phyloP scores from a whole-genome alignment of 2,888 invertebrate species.

The Eupithecia insigniata region DNA sequence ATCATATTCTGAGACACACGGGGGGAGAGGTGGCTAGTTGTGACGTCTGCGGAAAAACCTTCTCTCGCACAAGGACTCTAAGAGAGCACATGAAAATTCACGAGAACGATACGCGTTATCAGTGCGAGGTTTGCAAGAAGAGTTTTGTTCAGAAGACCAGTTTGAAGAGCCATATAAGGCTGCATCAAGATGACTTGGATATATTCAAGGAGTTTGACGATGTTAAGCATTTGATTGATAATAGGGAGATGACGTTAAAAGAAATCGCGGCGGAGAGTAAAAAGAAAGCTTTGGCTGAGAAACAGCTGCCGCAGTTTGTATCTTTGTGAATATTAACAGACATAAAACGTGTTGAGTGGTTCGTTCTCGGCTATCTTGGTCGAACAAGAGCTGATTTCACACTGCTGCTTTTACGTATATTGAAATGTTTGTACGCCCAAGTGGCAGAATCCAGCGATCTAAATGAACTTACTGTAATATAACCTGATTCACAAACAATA shows the following conservation, averaged over 20 bases:
- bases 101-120: conserved; percentile 69
- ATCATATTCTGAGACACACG: conserved; percentile 68
- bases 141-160: conserved; percentile 77
- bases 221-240: conserved; percentile 77
- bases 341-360: not conserved
- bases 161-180: conserved; percentile 70
- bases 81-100: conserved; percentile 73
- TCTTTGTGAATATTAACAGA: conserved; percentile 14
- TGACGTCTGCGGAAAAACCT: conserved; percentile 70
- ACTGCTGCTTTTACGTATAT: too few relatives aligned
- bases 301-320: conserved; percentile 52
- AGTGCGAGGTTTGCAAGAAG: conserved; percentile 76
- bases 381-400: not conserved
- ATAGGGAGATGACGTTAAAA: conserved; percentile 75
- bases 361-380: not conserved
- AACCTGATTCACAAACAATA: too few relatives aligned
- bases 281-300: conserved; percentile 62
- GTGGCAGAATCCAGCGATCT: too few relatives aligned
- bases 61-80: conserved; percentile 65
- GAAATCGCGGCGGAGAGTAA: conserved; percentile 76
- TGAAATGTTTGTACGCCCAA: too few relatives aligned
- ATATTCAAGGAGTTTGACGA: conserved; percentile 81
- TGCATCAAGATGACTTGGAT: conserved; percentile 77
- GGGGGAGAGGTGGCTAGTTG: conserved; percentile 68
- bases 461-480: too few relatives aligned